These are phyloP conservation scores for Sinodicranocentrus sp. DNA, from an alignment of 2,888 invertebrate species.

Conservation along the genomic window DNA sequence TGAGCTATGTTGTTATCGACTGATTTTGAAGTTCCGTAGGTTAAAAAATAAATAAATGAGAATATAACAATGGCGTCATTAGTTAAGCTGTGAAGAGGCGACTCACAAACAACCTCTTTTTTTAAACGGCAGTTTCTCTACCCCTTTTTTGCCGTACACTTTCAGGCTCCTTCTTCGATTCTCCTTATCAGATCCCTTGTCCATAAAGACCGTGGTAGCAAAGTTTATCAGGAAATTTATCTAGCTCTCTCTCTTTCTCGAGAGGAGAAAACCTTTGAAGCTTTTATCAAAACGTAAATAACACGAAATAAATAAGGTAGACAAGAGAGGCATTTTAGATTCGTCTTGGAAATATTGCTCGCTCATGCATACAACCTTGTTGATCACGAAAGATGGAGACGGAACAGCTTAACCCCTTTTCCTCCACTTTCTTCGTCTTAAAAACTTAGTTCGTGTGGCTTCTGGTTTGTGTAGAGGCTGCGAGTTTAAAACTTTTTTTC, in stretches of 20 bases:
- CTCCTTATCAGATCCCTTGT: constrained; percentile 57
- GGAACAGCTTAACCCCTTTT: constrained; percentile 11
- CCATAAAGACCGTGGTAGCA: constrained; percentile 60
- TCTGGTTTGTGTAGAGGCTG: too few species aligned
- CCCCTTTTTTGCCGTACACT: constrained; percentile 13
- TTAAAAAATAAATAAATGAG: too few species aligned
- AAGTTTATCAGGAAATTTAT: constrained; percentile 63
- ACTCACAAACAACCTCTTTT: background rate
- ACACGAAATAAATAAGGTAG: constrained; percentile 61
- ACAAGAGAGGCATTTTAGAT: constrained; percentile 61
- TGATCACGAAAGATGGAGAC: constrained; percentile 27
- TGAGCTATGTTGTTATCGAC: too few species aligned
- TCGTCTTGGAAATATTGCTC: constrained; percentile 51
- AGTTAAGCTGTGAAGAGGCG: background rate
- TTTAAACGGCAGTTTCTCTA: background rate
- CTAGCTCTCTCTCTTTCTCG: constrained; percentile 43
- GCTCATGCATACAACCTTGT: constrained; percentile 54
- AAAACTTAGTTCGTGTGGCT: too few species aligned
- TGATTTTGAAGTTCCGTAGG: too few species aligned
- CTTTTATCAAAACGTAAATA: constrained; percentile 61
- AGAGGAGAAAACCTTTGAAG: constrained; percentile 57
- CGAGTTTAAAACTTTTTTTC: background rate
- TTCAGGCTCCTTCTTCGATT: background rate
- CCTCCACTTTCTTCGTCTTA: background rate
- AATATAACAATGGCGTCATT: too few species aligned